Percentiles rank a stretch among this genome's conserved stretches.
phyloP scores from a whole-genome alignment of 2,888 invertebrate species.

The Trichopoda pennipes region DNA sequence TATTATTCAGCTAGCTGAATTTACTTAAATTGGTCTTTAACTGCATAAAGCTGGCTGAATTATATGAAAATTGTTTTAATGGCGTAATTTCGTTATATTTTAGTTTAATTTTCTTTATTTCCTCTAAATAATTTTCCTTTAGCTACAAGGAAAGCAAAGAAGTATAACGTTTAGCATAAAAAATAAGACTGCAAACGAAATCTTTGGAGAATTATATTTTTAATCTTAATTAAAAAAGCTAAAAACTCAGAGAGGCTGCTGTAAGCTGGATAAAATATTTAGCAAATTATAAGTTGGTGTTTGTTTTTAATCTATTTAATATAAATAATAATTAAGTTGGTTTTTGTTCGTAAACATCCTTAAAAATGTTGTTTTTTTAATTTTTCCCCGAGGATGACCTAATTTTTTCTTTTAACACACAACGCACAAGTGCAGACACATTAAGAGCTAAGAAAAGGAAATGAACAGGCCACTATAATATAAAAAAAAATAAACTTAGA shows the following conservation, averaged over 20 bases:
- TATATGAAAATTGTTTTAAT: too few species aligned
- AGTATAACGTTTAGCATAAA: neutral
- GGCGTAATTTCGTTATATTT: too few species aligned
- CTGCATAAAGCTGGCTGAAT: too few species aligned
- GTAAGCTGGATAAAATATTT: neutral
- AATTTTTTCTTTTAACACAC: neutral
- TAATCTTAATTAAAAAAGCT: slow-evolving; percentile 44
- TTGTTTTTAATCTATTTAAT: neutral
- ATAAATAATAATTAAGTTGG: neutral
- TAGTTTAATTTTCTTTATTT: neutral
- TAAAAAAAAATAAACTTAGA: too few species aligned
- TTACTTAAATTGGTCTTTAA: too few species aligned
- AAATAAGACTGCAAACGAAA: too few species aligned
- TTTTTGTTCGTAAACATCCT: neutral
- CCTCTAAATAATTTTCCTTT: neutral
- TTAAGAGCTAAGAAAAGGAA: neutral
- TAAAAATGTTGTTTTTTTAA: neutral
- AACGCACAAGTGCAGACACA: neutral
- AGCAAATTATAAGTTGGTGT: neutral
- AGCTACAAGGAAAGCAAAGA: neutral
- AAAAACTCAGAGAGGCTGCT: neutral
- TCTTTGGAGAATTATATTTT: slow-evolving; percentile 3
- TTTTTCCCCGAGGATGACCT: slow-evolving; percentile 16
- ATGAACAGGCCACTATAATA: neutral
- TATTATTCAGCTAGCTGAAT: too few species aligned